Conservation (phyloP, 1,140 invertebrate genomes). For the Pissodes strobi region DNA sequence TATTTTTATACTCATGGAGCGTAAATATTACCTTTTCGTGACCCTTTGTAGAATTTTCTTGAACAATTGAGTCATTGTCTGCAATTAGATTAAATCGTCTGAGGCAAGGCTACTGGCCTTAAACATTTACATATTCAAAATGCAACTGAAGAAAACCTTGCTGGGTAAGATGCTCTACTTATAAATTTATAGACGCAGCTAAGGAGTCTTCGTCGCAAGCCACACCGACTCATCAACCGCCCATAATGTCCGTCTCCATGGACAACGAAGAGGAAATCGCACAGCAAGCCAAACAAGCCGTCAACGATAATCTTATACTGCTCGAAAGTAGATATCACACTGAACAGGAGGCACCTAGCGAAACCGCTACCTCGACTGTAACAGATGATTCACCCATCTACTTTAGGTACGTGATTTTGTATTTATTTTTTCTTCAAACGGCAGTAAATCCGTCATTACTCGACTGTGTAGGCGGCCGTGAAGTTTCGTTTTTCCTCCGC, state of each 20-base stretch:
- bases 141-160: too few species aligned
- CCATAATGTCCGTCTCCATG: slow-evolving; percentile 68
- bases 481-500: too few species aligned
- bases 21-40: too few species aligned
- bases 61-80: too few species aligned
- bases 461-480: too few species aligned
- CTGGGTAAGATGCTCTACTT: background rate
- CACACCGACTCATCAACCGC: slow-evolving; percentile 67
- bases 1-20: too few species aligned
- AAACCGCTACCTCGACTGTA: slow-evolving; percentile 43
- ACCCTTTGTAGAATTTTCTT: too few species aligned
- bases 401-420: slow-evolving; percentile 69
- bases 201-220: slow-evolving; percentile 57
- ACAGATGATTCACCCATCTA: slow-evolving; percentile 70
- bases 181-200: background rate
- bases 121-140: too few species aligned
- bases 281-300: slow-evolving; percentile 60
- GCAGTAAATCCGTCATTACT: too few species aligned
- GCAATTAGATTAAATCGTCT: too few species aligned
- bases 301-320: slow-evolving; percentile 69
- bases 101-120: too few species aligned
- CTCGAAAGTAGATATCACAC: slow-evolving; percentile 61
- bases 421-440: too few species aligned
- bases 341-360: slow-evolving; percentile 37
- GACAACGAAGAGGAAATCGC: slow-evolving; percentile 44